phyloP scores from a whole-genome alignment of 2,797 vertebrate species.

The Poecilia picta region DNA sequence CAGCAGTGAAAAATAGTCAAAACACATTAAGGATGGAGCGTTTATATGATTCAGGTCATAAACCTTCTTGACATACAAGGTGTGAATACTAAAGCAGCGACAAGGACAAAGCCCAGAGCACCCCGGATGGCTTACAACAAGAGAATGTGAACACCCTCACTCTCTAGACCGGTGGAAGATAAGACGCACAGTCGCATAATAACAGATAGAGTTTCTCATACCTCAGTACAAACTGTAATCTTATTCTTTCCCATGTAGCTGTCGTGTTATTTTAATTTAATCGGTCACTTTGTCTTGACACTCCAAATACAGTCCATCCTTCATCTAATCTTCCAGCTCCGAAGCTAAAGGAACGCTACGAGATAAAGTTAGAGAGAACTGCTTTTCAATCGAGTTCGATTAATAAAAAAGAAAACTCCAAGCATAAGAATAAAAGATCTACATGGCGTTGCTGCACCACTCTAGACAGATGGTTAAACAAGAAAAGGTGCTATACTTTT shows the following conservation, averaged over 20 bases:
- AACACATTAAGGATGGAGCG: neutral
- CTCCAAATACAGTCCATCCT: constrained; percentile 22
- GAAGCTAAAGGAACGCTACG: constrained; percentile 9
- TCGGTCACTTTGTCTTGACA: constrained; percentile 24
- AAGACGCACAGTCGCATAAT: constrained; percentile 20
- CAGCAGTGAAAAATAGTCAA: neutral
- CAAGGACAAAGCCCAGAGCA: constrained; percentile 23
- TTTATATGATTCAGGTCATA: neutral
- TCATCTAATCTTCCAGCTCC: constrained; percentile 39
- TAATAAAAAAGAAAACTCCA: neutral
- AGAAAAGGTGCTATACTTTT: neutral
- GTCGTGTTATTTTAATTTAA: neutral
- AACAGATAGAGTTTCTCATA: constrained; percentile 48
- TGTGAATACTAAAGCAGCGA: constrained; percentile 15
- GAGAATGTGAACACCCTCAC: constrained; percentile 35
- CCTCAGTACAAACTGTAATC: constrained; percentile 52
- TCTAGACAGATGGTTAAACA: neutral
- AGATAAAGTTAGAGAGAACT: neutral
- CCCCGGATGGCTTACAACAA: constrained; percentile 42
- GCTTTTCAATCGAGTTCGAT: neutral
- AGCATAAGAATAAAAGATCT: neutral
- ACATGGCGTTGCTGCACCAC: neutral
- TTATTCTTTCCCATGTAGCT: constrained; percentile 33
- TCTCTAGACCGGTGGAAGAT: constrained; percentile 36
- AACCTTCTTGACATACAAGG: constrained; percentile 14